These are phyloP conservation scores for Holothuria leucospilota DNA, from an alignment of 53 echinoderm and acorn worm species.

Conservation along the genomic window DNA sequence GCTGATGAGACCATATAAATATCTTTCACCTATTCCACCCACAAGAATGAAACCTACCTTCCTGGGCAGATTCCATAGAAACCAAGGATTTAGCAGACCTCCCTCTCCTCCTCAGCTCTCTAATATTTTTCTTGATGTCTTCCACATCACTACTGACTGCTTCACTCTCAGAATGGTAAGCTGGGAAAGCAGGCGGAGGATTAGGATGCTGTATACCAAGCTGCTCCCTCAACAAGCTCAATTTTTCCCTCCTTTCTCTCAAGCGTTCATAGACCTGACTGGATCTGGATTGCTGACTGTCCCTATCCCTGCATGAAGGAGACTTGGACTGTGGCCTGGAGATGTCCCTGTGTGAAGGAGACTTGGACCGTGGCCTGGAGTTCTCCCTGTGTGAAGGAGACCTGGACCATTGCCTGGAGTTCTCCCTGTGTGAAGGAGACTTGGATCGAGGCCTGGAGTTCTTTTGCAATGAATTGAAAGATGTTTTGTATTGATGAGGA, in stretches of 20 bases:
- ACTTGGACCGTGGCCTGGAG: constrained; percentile 62
- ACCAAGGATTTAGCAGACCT: constrained; percentile 84
- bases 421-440: constrained; percentile 56
- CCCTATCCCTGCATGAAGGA: constrained; percentile 42
- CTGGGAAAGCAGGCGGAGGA: constrained; percentile 44
- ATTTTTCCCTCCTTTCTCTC: constrained; percentile 78
- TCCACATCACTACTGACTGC: constrained; percentile 43
- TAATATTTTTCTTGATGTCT: constrained; percentile 49
- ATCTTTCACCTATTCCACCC: too few relatives aligned
- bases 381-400: constrained; percentile 56
- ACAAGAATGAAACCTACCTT: constrained; percentile 57
- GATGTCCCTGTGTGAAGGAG: constrained; percentile 49
- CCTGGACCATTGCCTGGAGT: constrained; percentile 57
- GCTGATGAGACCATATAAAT: too few relatives aligned
- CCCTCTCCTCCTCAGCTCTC: constrained; percentile 69
- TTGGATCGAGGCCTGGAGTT: constrained; percentile 60
- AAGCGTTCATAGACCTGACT: constrained; percentile 90
- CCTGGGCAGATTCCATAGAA: constrained; percentile 86
- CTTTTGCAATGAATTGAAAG: constrained; percentile 30
- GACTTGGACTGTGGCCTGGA: constrained; percentile 69
- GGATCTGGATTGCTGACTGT: constrained; percentile 54
- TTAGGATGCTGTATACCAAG: constrained; percentile 70
- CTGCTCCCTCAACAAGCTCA: constrained; percentile 85
- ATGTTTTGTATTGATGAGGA: constrained; percentile 3
- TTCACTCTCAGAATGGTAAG: constrained; percentile 79